Base-by-base conservation (phyloP, 2,113 vertebrate genomes). In the Xenopus laevis region DNA sequence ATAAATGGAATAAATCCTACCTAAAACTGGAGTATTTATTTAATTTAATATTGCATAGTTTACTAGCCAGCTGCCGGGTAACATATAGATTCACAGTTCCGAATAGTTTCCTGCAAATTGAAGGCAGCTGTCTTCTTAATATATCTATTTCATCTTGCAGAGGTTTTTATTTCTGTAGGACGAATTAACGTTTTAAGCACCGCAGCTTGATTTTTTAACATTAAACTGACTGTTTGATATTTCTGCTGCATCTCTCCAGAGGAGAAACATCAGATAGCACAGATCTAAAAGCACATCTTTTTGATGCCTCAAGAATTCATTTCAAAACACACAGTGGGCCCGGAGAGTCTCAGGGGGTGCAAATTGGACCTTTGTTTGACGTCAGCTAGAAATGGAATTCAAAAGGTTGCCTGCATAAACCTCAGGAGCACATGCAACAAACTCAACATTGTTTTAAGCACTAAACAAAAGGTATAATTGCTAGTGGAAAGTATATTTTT, bases 331-430 rank as follows among this genome's bases (percentile, higher is more conserved):
- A 52, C 53, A 57, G 23, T 11, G 18, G 61, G 18, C n/a, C 63
- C 4, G 7, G 20, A 65, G 23, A 64, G 23, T 62, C 71, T 65
- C 71, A 57, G 0, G 47, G 47, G 71, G 52, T 57, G 62, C 50
- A 12, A 72, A 64, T 72, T 72, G 47, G 47, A 53, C 47, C 15
- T 33, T 47, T 44, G 60, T 33, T 72, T 64, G 71, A 63, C 9
- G 46, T 71, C 18, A 52, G 17, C 16, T 33, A 16, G 45, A 27
- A n/a, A 52, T 21, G 9, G 21, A 53, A 47, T 10, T 30, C 50
- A 47, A 30, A 27, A 53, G 13, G 23, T 67, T 20, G 20, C 45
- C 65, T 23, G 20, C 47, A 47, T 7, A 13, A 50, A 15, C 21
- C 18, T 52, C 65, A 13, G 52, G 46, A 53, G 65, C 21, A 7